phyloP scores from a whole-genome alignment of 2,113 vertebrate species.

The Brachypodius melanocephalos region DNA sequence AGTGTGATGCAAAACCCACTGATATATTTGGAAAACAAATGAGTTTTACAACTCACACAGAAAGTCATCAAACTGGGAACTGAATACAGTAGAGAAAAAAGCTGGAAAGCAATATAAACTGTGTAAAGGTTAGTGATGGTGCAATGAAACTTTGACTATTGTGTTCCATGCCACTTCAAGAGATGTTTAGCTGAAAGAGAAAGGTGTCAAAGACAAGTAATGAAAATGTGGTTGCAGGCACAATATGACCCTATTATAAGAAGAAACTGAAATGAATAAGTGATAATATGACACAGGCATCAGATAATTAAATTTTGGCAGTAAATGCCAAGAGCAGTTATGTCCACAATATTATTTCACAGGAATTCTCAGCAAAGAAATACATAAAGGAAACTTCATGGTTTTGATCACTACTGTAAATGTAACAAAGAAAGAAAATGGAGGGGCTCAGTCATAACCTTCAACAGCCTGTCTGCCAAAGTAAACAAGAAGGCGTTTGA shows the following conservation, averaged over 20 bases:
- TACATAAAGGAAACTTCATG: background rate
- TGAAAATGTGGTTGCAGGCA: slow-evolving; percentile 7
- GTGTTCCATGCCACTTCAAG: background rate
- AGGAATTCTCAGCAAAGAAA: slow-evolving; percentile 20
- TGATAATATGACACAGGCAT: slow-evolving; percentile 15
- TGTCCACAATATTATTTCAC: background rate
- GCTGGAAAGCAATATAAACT: background rate
- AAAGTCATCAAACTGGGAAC: background rate
- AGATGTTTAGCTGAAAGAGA: slow-evolving; percentile 2
- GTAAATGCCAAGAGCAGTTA: background rate
- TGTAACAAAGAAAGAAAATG: slow-evolving; percentile 13
- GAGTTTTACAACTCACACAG: background rate
- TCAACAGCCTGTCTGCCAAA: slow-evolving; percentile 32
- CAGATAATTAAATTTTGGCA: slow-evolving; percentile 30
- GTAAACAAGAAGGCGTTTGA: slow-evolving; percentile 39
- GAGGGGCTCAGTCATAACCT: background rate
- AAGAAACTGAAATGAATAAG: slow-evolving; percentile 5
- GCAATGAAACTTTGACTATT: background rate
- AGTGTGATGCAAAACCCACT: background rate
- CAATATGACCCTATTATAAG: background rate
- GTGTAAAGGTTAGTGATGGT: background rate
- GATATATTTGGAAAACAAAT: background rate
- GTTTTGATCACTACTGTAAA: slow-evolving; percentile 28
- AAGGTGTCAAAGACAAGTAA: slow-evolving; percentile 36
- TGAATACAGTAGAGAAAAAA: background rate